A percentile compares a stretch with the other conserved stretches of the same genome.
phyloP scores from a whole-genome alignment of 2,888 invertebrate species.

The Pterostichus madidus region DNA sequence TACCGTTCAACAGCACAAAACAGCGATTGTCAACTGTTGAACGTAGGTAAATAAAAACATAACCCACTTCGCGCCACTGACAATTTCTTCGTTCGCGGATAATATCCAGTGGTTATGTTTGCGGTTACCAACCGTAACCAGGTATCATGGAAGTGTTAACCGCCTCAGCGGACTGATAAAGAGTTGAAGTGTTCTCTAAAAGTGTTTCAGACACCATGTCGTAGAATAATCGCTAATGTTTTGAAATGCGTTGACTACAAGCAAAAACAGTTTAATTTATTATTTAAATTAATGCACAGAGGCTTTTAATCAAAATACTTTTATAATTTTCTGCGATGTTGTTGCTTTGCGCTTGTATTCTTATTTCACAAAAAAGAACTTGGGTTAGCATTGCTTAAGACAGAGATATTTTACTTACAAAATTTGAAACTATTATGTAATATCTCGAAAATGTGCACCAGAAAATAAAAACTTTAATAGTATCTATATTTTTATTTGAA shows the following conservation, averaged over 20 bases:
- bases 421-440: too few species aligned
- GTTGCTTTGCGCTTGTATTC: too few species aligned
- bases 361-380: too few species aligned
- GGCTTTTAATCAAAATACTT: neutral
- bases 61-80: slow-evolving; percentile 42
- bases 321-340: neutral
- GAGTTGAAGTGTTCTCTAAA: slow-evolving; percentile 5
- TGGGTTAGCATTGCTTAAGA: too few species aligned
- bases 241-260: slow-evolving; percentile 6
- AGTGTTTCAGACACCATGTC: neutral
- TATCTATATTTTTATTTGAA: too few species aligned
- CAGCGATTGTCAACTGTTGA: slow-evolving; percentile 48
- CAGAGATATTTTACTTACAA: too few species aligned
- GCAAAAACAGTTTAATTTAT: slow-evolving; percentile 1
- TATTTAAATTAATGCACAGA: neutral
- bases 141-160: slow-evolving; percentile 21
- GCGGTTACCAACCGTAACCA: slow-evolving; percentile 21
- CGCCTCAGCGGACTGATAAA: neutral
- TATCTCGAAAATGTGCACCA: too few species aligned
- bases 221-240: neutral
- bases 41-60: slow-evolving; percentile 50
- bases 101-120: slow-evolving; percentile 26
- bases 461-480: too few species aligned
- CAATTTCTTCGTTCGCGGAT: slow-evolving; percentile 38
- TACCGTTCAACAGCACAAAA: slow-evolving; percentile 36